Evolutionary conservation across 2,797 vertebrate species (phyloP), one percentile per base, ranked within the genome.

Genomic region (Nyctalus aviator): DNA sequence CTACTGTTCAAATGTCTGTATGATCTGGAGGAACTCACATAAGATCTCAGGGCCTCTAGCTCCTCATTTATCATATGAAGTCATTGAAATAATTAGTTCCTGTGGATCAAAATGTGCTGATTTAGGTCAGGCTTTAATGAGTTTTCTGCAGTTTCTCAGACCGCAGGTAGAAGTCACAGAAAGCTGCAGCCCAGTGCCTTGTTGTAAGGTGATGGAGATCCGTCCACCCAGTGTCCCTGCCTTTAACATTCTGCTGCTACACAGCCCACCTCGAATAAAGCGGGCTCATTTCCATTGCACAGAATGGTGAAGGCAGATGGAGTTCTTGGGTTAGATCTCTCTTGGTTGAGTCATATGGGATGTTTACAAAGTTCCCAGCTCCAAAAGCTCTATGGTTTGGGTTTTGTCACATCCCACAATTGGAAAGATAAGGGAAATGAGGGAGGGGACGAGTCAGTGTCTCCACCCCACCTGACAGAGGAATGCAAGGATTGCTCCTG

Each of bases 301-400:
- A 75, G 90, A 48, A 9, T 2, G 23, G 37, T 25, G 5, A 53
- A 48, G 72, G 41, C 35, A 18, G 73, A 3, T 30, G 32, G 37
- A 30, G 83, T 23, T 46, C 78, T 68, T 1, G 15, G 55, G 48
- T 68, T 14, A 37, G 21, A 18, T 15, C 37, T 68, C 48, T 57
- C 37, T 57, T 18, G 20, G 3, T 25, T n/a, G 32, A 50, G 73
- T 55, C 83, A 27, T 30, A 23, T 0, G 1, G 48, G 59, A 37
- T 93, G 57, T 86, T 93, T 83, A 57, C 75, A 62, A 37, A 88
- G 30, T 66, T 75, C 89, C 59, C 55, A 17, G 48, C 32, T 84
- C 87, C 2, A 0, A 27, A 59, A 84, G 35, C 73, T 35, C 5
- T 25, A 0, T 7, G 18, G 5, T 37, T 86, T 93, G 90, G 46